Evolutionary conservation across 1,140 invertebrate species (phyloP).

Genomic region (Metaphire vulgaris): DNA sequence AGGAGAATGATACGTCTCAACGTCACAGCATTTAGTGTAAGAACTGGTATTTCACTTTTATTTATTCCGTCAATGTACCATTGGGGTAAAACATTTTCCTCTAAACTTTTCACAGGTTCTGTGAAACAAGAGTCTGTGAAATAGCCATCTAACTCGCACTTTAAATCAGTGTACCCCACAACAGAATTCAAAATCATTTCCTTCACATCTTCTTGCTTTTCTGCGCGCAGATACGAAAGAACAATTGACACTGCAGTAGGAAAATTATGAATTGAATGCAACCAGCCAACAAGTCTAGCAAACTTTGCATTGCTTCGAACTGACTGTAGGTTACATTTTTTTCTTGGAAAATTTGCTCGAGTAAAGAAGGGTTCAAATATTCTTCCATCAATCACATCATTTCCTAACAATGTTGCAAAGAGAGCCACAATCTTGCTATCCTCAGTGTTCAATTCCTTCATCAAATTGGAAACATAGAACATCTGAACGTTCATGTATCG

Average conservation of each 20-base stretch:
- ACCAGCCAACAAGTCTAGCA: constrained; percentile 11
- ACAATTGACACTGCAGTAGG: constrained; percentile 6
- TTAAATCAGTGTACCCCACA: neutral
- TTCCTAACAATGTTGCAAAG: constrained; percentile 19
- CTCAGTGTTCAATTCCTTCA: neutral
- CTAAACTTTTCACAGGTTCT: neutral
- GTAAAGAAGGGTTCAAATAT: constrained; percentile 9
- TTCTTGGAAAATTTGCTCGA: constrained; percentile 1
- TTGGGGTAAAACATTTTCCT: neutral
- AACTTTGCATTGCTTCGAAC: neutral
- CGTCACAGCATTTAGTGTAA: neutral
- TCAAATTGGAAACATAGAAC: neutral
- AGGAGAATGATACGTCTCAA: neutral
- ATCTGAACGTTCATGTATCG: constrained; percentile 15
- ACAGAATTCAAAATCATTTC: neutral
- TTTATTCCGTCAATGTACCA: neutral
- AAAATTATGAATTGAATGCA: neutral
- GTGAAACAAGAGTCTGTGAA: neutral
- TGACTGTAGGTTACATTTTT: neutral
- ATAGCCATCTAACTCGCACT: neutral
- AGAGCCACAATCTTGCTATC: neutral
- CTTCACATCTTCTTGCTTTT: neutral
- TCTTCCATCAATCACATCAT: constrained; percentile 1
- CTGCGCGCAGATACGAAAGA: neutral
- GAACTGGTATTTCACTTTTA: neutral